Evolutionary conservation across 2,888 invertebrate genomes (phyloP), one percentile per base, ranked within the genome.

Genomic region (Cremastinae sp.): DNA sequence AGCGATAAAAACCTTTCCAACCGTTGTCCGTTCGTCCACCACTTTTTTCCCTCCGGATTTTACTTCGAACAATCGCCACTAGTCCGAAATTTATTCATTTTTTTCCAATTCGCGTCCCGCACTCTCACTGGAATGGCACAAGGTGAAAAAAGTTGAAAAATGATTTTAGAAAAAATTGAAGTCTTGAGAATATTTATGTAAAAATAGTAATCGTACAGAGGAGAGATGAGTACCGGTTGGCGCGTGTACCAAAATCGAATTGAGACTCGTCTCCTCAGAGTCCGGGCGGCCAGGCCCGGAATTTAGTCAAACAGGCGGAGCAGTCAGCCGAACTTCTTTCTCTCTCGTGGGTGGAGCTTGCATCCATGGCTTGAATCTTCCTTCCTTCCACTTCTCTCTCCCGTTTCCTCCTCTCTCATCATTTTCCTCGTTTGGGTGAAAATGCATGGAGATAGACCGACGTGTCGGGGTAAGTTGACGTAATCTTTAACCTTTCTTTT

Each of bases 311-410:
- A 83, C 83, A 83, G 87, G 87, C 87, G 87, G 87, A 83, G 87
- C 87, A 78, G 72, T 16, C 47, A 62, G 61, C 16, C 28, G 28
- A 28, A 3, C 41, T 12, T 41, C 43, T 9, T 39, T 20, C 45
- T 45, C 22, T 69, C 75, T 80, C 80, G 84, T 87, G 87, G 87
- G 87, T 87, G 87, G 87, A 87, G 87, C 86, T 81, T 78, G 16
- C 59, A 9, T 64, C 49, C 61, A 73, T 65, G 71, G 66, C 73
- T 78, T 68, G 61, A 66, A 66, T 75, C 76, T 35, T 69, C 53
- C 22, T 70, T 35, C 49, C 41, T 51, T 12, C 43, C 49, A 18
- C 64, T 16, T 28, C 20, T 20, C 20, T 35, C 39, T 35, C 59
- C 18, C 65, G 45, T 49, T 55, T 14, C 10, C 51, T n/a, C n/a